Base-by-base conservation (phyloP, 2,797 vertebrate species). In the Rhodeus uyekii region DNA sequence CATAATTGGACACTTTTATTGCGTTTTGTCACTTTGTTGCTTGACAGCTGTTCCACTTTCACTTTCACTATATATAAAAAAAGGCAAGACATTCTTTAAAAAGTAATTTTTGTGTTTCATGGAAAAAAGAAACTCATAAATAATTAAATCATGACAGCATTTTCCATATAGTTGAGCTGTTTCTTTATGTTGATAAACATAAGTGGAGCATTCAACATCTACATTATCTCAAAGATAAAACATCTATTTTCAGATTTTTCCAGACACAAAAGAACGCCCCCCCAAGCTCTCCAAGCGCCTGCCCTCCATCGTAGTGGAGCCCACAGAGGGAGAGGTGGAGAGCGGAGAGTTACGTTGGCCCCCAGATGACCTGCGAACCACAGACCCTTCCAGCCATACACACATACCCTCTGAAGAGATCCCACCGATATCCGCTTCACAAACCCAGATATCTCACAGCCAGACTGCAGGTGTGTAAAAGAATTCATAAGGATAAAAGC, bases 291-390 rank as follows among this genome's bases (percentile, higher is more conserved):
- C 95, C 78, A 96, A 97, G 91, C 93, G 96, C 67, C 92, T 97
- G 84, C 96, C 96, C 0, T 97, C 96, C 0, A 97, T 97, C 3
- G 96, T 97, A 76, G 96, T 97, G 83, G 96, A 97, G 90, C 96
- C 96, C 0, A 95, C 92, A 0, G 96, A 97, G 46, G 93, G 90
- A 0, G 96, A 97, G 72, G 96, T 97, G 86, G 96, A 97, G 90
- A 97, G 96, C 0, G 96, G 96, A 19, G 96, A 97, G 93, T 93
- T 97, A 3, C 95, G 96, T 80, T 97, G 96, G 96, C 96, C 96
- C 3, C 96, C 96, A 0, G 95, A 96, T 46, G 95, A 97, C 79
- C 90, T 95, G 29, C 92, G 90, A 84, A 92, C 94, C 6, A 86
- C 92, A 0, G 95, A 96, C 12, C 73, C 85, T 16, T 85, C 79